Base-by-base conservation (phyloP, 1,140 invertebrate genomes). In the Chlorops oryzae region DNA sequence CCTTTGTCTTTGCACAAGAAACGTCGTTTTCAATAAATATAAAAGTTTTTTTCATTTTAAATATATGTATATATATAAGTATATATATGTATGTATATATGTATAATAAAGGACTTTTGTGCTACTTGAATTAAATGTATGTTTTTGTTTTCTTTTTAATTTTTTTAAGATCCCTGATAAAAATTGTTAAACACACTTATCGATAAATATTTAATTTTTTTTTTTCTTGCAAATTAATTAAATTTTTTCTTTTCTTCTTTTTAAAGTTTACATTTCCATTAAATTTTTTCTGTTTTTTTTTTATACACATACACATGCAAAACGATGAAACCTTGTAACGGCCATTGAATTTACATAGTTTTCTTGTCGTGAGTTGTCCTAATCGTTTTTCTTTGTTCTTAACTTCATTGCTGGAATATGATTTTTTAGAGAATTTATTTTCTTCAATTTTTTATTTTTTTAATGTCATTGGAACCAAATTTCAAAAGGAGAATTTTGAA, bases 341-440 rank as follows among this genome's bases (percentile, higher is more conserved):
- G 15, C 12, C 39, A 40, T 41, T 41, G 3, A 5, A 17, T 18
- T 6, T 41, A 13, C 3, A 5, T 20, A 17, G 13, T 22, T 18
- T 41, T 34, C 21, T 44, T 18, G 39, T 10, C 42, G 27, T 28
- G 34, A 7, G 27, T 35, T 41, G 21, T 40, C 12, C 34, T 10
- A 15, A 15, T 47, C 15, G 9, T 20, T 34, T 15, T 23, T 41
- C 21, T 41, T 10, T 32, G 28, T 10, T 40, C n/a, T 48, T 10
- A 40, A 10, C 15, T 17, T 38, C 50, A 17, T 17, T 28, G 13
- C 44, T 58, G 53, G 53, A 59, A 59, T 59, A 52, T 59, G 45
- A 61, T 54, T 53, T 57, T 58, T 61, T 59, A 57, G 51, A 57
- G 55, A 65, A 61, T 58, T 58, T 38, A 21, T 25, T 34, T 50